Conservation (phyloP, 2,888 invertebrate species). For the Rhagonycha lutea region DNA sequence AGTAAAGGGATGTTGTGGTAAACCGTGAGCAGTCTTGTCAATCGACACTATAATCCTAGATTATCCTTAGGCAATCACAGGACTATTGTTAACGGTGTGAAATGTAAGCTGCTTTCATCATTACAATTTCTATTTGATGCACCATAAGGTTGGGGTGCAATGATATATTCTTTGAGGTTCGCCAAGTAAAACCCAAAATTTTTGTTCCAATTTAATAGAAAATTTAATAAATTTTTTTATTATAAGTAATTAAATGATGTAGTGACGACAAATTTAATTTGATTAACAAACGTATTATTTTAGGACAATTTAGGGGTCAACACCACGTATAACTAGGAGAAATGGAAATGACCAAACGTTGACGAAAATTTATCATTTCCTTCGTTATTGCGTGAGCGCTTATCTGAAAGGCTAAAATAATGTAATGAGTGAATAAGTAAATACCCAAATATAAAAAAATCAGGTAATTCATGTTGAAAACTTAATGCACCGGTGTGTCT, state of each 20-base stretch:
- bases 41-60: slow-evolving; percentile 54
- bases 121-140: slow-evolving; percentile 31
- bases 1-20: slow-evolving; percentile 30
- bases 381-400: slow-evolving; percentile 17
- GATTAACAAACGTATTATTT: background rate
- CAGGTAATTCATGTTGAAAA: slow-evolving; percentile 39
- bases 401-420: slow-evolving; percentile 18
- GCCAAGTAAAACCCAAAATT: background rate
- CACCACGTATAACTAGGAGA: background rate
- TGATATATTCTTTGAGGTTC: slow-evolving; percentile 16
- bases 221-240: background rate
- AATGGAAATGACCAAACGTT: slow-evolving; percentile 9
- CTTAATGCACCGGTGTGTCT: slow-evolving; percentile 37
- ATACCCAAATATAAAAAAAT: slow-evolving; percentile 25
- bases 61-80: slow-evolving; percentile 56
- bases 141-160: slow-evolving; percentile 25
- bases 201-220: background rate
- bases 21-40: slow-evolving; percentile 44
- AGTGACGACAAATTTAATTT: background rate
- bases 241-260: background rate
- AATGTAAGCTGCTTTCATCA: slow-evolving; percentile 49
- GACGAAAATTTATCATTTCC: slow-evolving; percentile 19
- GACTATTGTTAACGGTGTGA: slow-evolving; percentile 55
- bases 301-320: background rate
- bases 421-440: slow-evolving; percentile 24